phyloP scores from a whole-genome alignment of 1,140 invertebrate genomes.

The Sinella curviseta region DNA sequence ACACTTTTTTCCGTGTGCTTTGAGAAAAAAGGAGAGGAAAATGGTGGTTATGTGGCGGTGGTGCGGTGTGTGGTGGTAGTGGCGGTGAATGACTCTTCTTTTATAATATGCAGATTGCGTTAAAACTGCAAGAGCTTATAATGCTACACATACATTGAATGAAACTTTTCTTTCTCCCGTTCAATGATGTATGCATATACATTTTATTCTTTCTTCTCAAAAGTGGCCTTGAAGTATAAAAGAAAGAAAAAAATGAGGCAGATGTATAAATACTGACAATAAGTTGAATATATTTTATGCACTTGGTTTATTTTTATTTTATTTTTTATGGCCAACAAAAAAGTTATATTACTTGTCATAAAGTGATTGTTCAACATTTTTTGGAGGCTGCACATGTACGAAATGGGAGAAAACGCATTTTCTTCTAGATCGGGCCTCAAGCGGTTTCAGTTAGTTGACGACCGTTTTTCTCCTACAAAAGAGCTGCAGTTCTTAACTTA shows the following conservation, averaged over 20 bases:
- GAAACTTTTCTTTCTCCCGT: too few species aligned
- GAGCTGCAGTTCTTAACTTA: too few species aligned
- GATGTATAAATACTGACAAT: not conserved
- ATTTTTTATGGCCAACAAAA: not conserved
- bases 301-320: not conserved
- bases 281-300: not conserved
- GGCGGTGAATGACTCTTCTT: too few species aligned
- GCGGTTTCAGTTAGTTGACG: too few species aligned
- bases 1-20: not conserved
- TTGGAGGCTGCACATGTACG: too few species aligned
- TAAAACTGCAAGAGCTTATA: too few species aligned
- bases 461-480: too few species aligned
- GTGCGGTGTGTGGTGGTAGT: not conserved
- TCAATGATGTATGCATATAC: too few species aligned
- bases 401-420: too few species aligned
- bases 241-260: not conserved
- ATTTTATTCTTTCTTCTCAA: not conserved
- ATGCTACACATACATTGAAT: too few species aligned
- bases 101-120: not conserved
- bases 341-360: not conserved
- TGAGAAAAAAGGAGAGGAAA: not conserved
- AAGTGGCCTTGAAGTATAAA: constrained; percentile 9
- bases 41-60: not conserved
- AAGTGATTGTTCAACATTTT: not conserved
- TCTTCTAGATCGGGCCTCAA: too few species aligned